These are phyloP conservation scores for Microcebus ravelobensis DNA, from an alignment of 2,113 vertebrate genomes.

Conservation along the genomic window DNA sequence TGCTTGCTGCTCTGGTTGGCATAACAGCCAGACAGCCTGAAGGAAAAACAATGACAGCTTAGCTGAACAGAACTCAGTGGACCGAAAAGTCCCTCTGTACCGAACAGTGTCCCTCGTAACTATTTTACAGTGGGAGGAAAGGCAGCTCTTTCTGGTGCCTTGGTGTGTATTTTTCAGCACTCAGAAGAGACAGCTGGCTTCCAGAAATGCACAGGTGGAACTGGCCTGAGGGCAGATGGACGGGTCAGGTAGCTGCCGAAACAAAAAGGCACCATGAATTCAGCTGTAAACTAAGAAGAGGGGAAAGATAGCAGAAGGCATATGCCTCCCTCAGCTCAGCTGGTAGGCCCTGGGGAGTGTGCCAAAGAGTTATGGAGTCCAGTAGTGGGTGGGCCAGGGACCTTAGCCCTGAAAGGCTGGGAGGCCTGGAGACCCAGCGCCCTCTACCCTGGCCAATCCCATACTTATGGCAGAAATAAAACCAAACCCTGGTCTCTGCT, in stretches of 20 bases:
- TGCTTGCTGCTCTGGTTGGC: neutral
- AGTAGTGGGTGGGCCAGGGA: rapidly evolving
- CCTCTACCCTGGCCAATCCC: neutral
- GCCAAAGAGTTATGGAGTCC: neutral
- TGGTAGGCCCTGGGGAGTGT: rapidly evolving
- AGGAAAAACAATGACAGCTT: neutral
- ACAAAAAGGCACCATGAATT: neutral
- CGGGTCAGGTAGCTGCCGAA: neutral
- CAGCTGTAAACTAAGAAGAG: too few relatives aligned
- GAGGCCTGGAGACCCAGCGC: too few relatives aligned
- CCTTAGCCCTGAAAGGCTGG: neutral
- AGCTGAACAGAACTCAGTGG: neutral
- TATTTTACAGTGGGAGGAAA: neutral
- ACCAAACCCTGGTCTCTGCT: neutral
- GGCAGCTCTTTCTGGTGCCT: neutral
- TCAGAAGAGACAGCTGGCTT: neutral
- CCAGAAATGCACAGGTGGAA: neutral
- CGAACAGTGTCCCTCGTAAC: neutral
- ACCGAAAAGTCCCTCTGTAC: neutral
- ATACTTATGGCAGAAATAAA: neutral
- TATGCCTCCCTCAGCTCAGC: rapidly evolving
- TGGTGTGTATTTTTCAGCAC: neutral
- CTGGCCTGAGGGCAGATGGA: neutral
- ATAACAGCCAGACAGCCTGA: neutral
- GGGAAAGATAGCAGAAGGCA: rapidly evolving